Conservation (phyloP, 2,113 vertebrate species). For the Campylomormyrus tamandua region DNA sequence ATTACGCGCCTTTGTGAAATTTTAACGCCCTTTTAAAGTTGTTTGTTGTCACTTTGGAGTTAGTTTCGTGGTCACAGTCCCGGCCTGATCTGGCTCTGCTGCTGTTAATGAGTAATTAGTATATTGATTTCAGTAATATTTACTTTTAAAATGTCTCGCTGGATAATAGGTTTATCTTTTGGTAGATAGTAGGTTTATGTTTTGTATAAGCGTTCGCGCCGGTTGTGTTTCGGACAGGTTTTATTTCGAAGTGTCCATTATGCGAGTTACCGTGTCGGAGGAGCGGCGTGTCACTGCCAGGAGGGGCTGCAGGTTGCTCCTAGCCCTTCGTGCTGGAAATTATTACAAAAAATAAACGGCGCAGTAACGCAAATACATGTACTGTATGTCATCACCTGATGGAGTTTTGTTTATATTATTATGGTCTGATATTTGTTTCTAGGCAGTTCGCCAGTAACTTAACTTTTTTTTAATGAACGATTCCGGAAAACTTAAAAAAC, state of each 20-base stretch:
- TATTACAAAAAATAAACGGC: neutral
- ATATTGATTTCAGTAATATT: neutral
- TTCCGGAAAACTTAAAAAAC: neutral
- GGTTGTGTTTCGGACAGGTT: neutral
- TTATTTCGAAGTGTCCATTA: neutral
- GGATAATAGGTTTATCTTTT: neutral
- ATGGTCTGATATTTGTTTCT: neutral
- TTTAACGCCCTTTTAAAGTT: neutral
- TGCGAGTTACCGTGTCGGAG: neutral
- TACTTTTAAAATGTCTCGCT: neutral
- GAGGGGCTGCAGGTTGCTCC: neutral
- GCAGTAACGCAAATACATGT: neutral
- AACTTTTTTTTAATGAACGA: neutral
- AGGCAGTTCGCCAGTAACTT: neutral
- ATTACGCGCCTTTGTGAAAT: neutral
- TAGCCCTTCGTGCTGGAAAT: neutral
- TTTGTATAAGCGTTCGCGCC: neutral
- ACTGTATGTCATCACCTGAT: neutral
- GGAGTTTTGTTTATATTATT: neutral
- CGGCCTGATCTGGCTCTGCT: neutral
- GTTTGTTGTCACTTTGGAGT: neutral
- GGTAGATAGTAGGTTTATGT: neutral
- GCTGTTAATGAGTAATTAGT: neutral
- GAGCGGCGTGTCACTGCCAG: neutral
- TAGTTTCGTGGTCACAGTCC: neutral